Evolutionary conservation across 92 coral and sea anemone species (phyloP).

Genomic region (Chrysogorgia sp.): DNA sequence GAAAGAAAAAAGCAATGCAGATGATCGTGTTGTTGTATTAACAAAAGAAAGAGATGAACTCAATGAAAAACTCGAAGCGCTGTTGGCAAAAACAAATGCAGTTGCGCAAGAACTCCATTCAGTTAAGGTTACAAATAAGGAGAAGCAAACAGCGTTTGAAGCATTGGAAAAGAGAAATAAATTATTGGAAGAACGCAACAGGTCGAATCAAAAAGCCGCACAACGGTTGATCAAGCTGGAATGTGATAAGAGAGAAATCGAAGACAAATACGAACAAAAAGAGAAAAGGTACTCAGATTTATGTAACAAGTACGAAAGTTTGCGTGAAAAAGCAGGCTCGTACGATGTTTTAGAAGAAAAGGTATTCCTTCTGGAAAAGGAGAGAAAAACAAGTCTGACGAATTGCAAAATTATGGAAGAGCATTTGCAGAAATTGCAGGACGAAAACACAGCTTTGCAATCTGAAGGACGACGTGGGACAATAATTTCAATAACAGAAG

Average conservation of each 20-base stretch:
- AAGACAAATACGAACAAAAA: constrained; percentile 66
- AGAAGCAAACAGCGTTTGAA: constrained; percentile 52
- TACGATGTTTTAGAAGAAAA: constrained; percentile 87
- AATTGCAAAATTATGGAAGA: constrained; percentile 64
- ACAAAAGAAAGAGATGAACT: constrained; percentile 75
- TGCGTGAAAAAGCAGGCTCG: constrained; percentile 69
- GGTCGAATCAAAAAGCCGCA: constrained; percentile 70
- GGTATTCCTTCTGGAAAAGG: constrained; percentile 76
- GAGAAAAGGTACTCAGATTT: constrained; percentile 54
- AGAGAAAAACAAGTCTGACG: constrained; percentile 63
- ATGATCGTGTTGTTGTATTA: not conserved
- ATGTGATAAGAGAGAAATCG: constrained; percentile 68
- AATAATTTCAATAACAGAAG: not conserved
- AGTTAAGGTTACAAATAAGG: constrained; percentile 43
- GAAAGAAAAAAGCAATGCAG: not conserved
- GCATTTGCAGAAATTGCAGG: constrained; percentile 51
- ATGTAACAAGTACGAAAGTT: constrained; percentile 61
- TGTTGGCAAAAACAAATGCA: constrained; percentile 57
- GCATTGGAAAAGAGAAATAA: constrained; percentile 71
- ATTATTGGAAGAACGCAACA: constrained; percentile 62
- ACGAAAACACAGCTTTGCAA: constrained; percentile 50
- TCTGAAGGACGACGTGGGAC: not conserved
- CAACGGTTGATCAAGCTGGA: constrained; percentile 69
- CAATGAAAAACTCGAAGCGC: constrained; percentile 72
- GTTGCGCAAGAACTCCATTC: constrained; percentile 63